Evolutionary conservation across 2,888 invertebrate genomes (phyloP).

Genomic region (Euzetes globulus): DNA sequence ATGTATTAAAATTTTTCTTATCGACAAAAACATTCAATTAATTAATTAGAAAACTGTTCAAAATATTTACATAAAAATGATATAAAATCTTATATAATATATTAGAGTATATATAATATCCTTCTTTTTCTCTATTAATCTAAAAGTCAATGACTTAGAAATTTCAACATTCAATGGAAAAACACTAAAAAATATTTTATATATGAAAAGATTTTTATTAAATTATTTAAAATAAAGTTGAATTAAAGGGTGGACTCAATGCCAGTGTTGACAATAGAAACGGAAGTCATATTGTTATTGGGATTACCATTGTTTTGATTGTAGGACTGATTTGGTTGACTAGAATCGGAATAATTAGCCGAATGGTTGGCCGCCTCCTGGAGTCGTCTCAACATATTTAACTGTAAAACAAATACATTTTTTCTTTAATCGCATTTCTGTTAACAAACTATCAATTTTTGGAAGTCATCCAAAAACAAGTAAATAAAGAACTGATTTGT

Average conservation of each 20-base stretch:
- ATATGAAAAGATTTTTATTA: background rate
- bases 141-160: conserved; percentile 24
- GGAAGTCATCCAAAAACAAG: background rate
- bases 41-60: background rate
- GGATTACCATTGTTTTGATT: conserved; percentile 20
- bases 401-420: background rate
- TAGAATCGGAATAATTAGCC: conserved; percentile 26
- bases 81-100: conserved; percentile 3
- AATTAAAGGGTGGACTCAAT: conserved; percentile 2
- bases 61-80: conserved; percentile 4
- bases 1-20: background rate
- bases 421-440: background rate
- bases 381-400: conserved; percentile 32
- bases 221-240: background rate
- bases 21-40: background rate
- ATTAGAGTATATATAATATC: background rate
- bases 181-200: background rate
- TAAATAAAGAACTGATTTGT: too few species aligned
- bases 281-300: background rate
- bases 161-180: conserved; percentile 10
- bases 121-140: background rate
- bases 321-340: conserved; percentile 30
- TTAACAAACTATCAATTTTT: background rate
- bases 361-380: conserved; percentile 31
- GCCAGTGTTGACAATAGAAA: conserved; percentile 3